Base-by-base conservation (phyloP, 2,113 vertebrate species). In the Tricholaema leucomelas region DNA sequence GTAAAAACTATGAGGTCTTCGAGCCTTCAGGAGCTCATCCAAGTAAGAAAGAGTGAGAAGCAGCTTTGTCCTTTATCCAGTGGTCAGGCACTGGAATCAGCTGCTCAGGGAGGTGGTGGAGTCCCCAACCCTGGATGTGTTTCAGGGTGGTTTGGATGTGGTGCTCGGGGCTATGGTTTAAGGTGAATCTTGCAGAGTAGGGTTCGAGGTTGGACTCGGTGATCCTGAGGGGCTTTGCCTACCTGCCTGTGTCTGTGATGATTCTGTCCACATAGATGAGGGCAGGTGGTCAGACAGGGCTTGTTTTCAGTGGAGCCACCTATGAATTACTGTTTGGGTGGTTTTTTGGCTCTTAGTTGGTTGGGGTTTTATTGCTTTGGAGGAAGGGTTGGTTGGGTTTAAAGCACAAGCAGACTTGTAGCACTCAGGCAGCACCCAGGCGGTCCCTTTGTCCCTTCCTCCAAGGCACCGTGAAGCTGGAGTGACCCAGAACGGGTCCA, bases 401-500 rank as follows among this genome's bases (percentile, higher is more conserved):
- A 8, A 25, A 59, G 36, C 2, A 19, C 30, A 28, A 52, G 9
- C 36, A 42, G 30, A 4, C 21, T 13, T 6, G 3, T 16, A 28
- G 21, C 31, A 17, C 20, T 2, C 6, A 12, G 27, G 63, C 56
- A 36, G 33, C 25, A 7, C 23, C 63, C 7, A 18, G n/a, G 46
- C 65, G 27, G 31, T 20, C 12, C 30, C 73, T 9, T 8, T 8
- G 3, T 18, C 23, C 48, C 33, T 48, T 55, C 10, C 0, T 2
- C 21, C 16, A 31, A 36, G 70, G 52, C 27, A 3, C 10, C 46
- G 3, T 3, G 5, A 13, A 36, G 60, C 28, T 11, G 9, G 10
- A 16, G 52, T 0, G 3, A 50, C 36, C 3, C 3, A n/a, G 31
- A 0, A 6, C 8, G 1, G 33, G 44, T 10, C 20, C 1, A 48